Percentiles rank a stretch among this genome's conserved stretches.
Conservation (phyloP, 92 coral and sea anemone genomes). For the Umimayanthus kanabou region DNA sequence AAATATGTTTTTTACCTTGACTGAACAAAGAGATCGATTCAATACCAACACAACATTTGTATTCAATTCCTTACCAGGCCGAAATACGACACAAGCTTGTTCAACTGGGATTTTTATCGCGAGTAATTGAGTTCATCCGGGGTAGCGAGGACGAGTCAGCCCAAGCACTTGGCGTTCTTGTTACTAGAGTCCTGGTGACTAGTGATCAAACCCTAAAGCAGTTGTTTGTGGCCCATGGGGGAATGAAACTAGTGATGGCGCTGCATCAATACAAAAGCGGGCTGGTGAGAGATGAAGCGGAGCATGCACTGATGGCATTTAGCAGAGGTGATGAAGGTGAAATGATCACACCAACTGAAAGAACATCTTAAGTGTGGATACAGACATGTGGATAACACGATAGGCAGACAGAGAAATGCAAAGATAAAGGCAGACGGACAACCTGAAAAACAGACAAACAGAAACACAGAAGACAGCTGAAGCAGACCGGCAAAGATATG, state of each 20-base stretch:
- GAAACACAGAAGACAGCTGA: no score
- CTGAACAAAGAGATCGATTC: no score
- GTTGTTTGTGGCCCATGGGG: slow-evolving; percentile 76
- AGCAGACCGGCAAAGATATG: no score
- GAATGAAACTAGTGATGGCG: slow-evolving; percentile 81
- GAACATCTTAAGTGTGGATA: no score
- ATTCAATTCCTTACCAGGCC: slow-evolving; percentile 33
- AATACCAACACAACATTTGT: background rate
- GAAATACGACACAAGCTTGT: slow-evolving; percentile 66
- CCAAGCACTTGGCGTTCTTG: slow-evolving; percentile 74
- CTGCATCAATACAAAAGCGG: slow-evolving; percentile 73
- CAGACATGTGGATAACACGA: no score
- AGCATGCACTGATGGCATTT: slow-evolving; percentile 48
- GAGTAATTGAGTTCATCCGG: slow-evolving; percentile 75
- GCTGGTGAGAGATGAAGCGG: slow-evolving; percentile 68
- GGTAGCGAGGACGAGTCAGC: slow-evolving; percentile 65
- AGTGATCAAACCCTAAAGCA: slow-evolving; percentile 64
- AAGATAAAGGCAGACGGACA: no score
- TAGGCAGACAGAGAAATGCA: no score
- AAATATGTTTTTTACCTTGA: no score
- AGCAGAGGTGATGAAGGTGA: slow-evolving; percentile 51
- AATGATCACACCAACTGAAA: background rate
- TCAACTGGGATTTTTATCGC: slow-evolving; percentile 70
- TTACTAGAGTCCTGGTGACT: slow-evolving; percentile 63
- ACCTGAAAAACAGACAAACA: no score